Evolutionary conservation across 2,797 vertebrate species (phyloP).

Genomic region (Brachyalestes nurse): DNA sequence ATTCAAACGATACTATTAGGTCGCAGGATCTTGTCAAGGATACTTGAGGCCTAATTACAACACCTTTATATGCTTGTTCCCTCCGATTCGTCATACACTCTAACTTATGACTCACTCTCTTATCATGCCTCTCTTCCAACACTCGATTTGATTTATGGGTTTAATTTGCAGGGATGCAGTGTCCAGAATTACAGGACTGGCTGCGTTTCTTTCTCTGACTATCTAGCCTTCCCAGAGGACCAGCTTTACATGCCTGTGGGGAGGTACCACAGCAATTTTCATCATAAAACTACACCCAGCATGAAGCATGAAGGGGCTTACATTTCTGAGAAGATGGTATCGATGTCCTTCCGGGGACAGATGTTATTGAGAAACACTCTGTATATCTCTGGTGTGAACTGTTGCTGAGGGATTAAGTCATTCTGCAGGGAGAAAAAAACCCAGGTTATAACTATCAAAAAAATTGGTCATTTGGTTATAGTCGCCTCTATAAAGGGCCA

Average conservation of each 20-base stretch:
- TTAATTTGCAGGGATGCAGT: slow-evolving; percentile 16
- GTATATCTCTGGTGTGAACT: slow-evolving; percentile 93
- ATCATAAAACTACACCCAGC: slow-evolving; percentile 5
- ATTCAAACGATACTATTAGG: background rate
- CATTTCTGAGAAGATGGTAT: slow-evolving; percentile 97
- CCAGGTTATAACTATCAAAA: background rate
- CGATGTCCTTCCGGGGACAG: slow-evolving; percentile 94
- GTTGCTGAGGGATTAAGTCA: slow-evolving; percentile 92
- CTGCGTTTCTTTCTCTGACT: slow-evolving; percentile 14
- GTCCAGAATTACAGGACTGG: slow-evolving; percentile 16
- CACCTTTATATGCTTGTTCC: slow-evolving; percentile 3
- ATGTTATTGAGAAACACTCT: slow-evolving; percentile 92
- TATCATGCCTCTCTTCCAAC: background rate
- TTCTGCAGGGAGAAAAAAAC: slow-evolving; percentile 78
- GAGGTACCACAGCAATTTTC: slow-evolving; percentile 6
- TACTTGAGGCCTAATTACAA: background rate
- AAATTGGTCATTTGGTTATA: background rate
- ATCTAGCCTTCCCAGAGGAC: background rate
- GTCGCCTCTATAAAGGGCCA: background rate
- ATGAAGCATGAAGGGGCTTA: slow-evolving; percentile 75
- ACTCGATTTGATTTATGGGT: slow-evolving; percentile 22
- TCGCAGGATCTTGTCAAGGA: background rate
- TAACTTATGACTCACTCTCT: background rate
- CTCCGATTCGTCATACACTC: background rate
- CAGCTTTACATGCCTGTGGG: slow-evolving; percentile 4